phyloP scores from a whole-genome alignment of 2,113 vertebrate genomes.

The Promerops cafer region DNA sequence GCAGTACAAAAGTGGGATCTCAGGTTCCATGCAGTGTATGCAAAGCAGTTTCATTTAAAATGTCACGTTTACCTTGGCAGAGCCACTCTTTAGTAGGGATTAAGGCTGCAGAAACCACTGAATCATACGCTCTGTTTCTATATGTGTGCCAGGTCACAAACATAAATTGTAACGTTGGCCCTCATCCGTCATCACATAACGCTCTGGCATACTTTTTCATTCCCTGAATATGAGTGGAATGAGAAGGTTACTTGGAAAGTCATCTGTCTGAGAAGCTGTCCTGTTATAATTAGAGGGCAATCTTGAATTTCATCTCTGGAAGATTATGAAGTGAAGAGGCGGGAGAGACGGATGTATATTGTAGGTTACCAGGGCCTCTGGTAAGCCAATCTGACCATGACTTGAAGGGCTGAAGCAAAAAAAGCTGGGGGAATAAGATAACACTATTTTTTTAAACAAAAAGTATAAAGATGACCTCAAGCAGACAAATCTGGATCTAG shows the following conservation, averaged over 20 bases:
- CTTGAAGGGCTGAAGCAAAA: background rate
- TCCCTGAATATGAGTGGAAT: conserved; percentile 59
- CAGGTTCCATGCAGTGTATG: conserved; percentile 59
- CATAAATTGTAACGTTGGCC: conserved; percentile 66
- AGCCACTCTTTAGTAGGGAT: conserved; percentile 52
- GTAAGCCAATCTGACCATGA: background rate
- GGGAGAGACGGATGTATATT: background rate
- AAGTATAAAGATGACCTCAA: background rate
- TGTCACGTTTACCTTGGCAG: conserved; percentile 72
- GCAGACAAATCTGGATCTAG: background rate
- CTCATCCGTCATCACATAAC: conserved; percentile 41
- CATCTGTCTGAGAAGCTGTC: conserved; percentile 64
- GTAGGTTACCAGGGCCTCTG: background rate
- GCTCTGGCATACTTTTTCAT: conserved; percentile 52
- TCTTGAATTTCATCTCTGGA: conserved; percentile 65
- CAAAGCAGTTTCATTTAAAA: conserved; percentile 67
- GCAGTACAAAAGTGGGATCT: conserved; percentile 43
- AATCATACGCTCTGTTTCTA: conserved; percentile 63
- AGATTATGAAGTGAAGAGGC: background rate
- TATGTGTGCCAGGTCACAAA: conserved; percentile 63
- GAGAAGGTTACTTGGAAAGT: conserved; percentile 67
- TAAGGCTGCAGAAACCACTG: conserved; percentile 55
- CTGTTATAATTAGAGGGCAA: conserved; percentile 47
- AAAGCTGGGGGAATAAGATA: background rate
- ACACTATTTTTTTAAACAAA: background rate